phyloP scores from a whole-genome alignment of 2,113 vertebrate genomes.

The Blennius ocellaris region DNA sequence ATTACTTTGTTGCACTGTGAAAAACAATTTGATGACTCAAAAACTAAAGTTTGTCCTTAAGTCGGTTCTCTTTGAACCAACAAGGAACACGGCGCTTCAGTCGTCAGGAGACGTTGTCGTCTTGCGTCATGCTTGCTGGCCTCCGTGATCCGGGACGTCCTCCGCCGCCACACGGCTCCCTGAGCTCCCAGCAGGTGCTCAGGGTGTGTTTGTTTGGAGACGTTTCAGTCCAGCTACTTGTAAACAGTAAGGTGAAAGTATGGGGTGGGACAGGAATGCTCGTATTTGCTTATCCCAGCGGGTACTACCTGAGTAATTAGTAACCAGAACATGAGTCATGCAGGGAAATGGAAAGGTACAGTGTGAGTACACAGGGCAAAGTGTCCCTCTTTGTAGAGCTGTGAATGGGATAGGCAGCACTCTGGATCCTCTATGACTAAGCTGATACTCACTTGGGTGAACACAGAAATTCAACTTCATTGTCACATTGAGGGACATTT shows the following conservation, averaged over 20 bases:
- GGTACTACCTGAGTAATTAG: constrained; percentile 53
- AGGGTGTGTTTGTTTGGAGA: constrained; percentile 44
- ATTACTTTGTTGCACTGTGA: too few relatives aligned
- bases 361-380: constrained; percentile 35
- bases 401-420: constrained; percentile 9
- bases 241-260: constrained; percentile 26
- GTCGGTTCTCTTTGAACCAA: too few relatives aligned
- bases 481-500: background rate
- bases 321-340: constrained; percentile 64
- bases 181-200: background rate
- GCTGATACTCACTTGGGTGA: too few relatives aligned
- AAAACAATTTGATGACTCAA: too few relatives aligned
- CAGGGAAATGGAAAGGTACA: constrained; percentile 27
- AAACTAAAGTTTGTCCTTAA: too few relatives aligned
- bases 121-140: constrained; percentile 6
- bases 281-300: constrained; percentile 46
- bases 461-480: too few relatives aligned
- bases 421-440: background rate
- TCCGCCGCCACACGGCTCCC: background rate
- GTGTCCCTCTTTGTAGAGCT: constrained; percentile 25
- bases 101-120: constrained; percentile 10
- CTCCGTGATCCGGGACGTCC: constrained; percentile 23
- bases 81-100: background rate
- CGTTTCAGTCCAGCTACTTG: constrained; percentile 20
- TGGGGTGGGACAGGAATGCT: constrained; percentile 37